Evolutionary conservation across 2,113 vertebrate species (phyloP).

Genomic region (Pycnonotus jocosus): DNA sequence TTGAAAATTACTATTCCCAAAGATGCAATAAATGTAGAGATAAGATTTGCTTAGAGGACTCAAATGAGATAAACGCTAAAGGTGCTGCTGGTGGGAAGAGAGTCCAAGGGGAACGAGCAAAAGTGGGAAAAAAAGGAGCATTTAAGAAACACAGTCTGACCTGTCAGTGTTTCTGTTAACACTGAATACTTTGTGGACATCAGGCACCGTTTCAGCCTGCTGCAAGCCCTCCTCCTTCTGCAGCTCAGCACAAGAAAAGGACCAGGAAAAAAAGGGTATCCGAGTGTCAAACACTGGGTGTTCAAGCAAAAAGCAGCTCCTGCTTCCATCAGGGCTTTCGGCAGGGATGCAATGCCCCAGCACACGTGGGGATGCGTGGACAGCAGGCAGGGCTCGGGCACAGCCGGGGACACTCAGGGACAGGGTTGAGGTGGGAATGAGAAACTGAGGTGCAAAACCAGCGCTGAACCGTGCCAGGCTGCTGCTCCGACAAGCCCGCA

Average conservation of each 20-base stretch:
- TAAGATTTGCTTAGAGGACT: constrained; percentile 68
- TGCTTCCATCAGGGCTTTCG: not conserved
- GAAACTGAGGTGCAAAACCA: accelerated
- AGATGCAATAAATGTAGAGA: constrained; percentile 69
- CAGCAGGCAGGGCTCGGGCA: not conserved
- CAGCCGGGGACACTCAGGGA: accelerated
- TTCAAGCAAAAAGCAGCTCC: not conserved
- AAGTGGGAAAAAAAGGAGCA: constrained; percentile 1
- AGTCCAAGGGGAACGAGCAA: not conserved
- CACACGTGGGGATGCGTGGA: accelerated
- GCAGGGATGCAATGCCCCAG: not conserved
- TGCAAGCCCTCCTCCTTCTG: not conserved
- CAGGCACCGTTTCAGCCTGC: not conserved
- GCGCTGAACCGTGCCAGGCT: accelerated
- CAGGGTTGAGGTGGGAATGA: accelerated
- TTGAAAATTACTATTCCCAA: constrained; percentile 76
- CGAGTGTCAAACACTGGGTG: not conserved
- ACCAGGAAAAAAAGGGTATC: not conserved
- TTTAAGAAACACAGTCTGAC: constrained; percentile 51
- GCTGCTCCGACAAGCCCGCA: not conserved
- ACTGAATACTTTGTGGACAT: constrained; percentile 11
- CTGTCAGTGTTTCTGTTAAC: constrained; percentile 66
- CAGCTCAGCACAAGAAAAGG: not conserved
- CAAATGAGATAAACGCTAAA: constrained; percentile 67
- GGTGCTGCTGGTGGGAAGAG: constrained; percentile 60